Conservation (phyloP, 23 tunicate genomes). For the Ciona savignyi region DNA sequence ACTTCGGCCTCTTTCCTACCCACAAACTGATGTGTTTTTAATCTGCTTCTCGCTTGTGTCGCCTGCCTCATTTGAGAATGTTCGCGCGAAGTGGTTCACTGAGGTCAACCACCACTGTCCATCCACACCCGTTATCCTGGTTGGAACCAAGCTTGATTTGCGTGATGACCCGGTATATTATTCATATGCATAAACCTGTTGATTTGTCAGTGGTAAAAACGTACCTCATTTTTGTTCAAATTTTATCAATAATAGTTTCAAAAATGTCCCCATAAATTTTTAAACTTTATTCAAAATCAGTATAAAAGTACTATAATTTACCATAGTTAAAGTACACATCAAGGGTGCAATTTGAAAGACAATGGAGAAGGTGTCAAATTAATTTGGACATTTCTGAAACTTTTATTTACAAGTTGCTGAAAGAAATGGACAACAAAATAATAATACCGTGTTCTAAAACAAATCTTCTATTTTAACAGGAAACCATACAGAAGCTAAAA, state of each 20-base stretch:
- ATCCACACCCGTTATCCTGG: slow-evolving; percentile 72
- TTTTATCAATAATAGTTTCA: too few species aligned
- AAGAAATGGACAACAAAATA: background rate
- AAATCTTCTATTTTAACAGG: slow-evolving; percentile 18
- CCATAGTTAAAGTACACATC: background rate
- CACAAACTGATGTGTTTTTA: slow-evolving; percentile 88
- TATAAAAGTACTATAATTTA: background rate
- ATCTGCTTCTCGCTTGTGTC: slow-evolving; percentile 92
- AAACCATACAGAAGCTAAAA: slow-evolving; percentile 74
- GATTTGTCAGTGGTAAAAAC: background rate
- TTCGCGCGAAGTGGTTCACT: slow-evolving; percentile 87
- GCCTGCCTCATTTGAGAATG: slow-evolving; percentile 88
- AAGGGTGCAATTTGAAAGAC: too few species aligned
- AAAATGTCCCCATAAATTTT: too few species aligned
- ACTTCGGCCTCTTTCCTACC: slow-evolving; percentile 85
- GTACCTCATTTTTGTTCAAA: too few species aligned
- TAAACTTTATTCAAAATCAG: too few species aligned
- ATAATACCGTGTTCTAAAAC: background rate
- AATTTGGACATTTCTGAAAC: too few species aligned
- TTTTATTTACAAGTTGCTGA: background rate
- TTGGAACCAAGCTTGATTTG: slow-evolving; percentile 79
- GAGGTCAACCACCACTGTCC: slow-evolving; percentile 92
- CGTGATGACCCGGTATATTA: slow-evolving; percentile 57
- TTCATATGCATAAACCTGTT: too few species aligned
- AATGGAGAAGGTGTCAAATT: too few species aligned